Base-by-base conservation (phyloP, 2,113 vertebrate species). In the Ammodramus savannarum region DNA sequence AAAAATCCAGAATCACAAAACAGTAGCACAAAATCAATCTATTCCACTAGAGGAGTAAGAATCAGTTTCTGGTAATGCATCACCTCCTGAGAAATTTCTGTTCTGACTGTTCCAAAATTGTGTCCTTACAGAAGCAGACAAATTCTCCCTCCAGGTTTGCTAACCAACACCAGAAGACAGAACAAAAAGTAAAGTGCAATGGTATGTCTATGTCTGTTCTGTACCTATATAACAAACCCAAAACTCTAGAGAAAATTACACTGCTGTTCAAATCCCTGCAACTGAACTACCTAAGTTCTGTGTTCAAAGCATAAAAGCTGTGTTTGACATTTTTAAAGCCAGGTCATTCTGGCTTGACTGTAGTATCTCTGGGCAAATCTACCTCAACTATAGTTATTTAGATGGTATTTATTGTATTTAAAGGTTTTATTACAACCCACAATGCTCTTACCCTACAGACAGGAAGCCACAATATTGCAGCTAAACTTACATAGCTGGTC, bases 381-480 rank as follows among this genome's bases (percentile, higher is more conserved):
- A 73, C 17, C 16, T 62, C 68, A 77, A 43, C 16, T 43, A 61
- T 16, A 84, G 39, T 63, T 87, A 78, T 41, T 80, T 54, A 55
- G 13, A 38, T 43, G 21, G 26, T 49, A 65, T 57, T 86, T 89
- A 71, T 46, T 71, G 16, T 16, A 74, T 71, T 72, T 75, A 48
- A 57, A 57, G 41, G 31, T 51, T 91, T 89, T 79, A 27, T 32
- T 75, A 22, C 15, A 80, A 55, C 18, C 21, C 55, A 25, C 39
- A 85, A 31, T 38, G 63, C 79, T 80, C 85, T 63, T 46, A 68
- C 23, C 4, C 34, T 78, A 79, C 36, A 78, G 59, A 76, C 32
- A 97, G 82, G 82, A 96, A 96, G 72, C 78, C 75, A 88, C 72
- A 84, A 63, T 48, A 88, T 19, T 91, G 38, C 90, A 95, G 75